phyloP scores from a whole-genome alignment of 2,797 vertebrate species.

The Microctenopoma lineatum region DNA sequence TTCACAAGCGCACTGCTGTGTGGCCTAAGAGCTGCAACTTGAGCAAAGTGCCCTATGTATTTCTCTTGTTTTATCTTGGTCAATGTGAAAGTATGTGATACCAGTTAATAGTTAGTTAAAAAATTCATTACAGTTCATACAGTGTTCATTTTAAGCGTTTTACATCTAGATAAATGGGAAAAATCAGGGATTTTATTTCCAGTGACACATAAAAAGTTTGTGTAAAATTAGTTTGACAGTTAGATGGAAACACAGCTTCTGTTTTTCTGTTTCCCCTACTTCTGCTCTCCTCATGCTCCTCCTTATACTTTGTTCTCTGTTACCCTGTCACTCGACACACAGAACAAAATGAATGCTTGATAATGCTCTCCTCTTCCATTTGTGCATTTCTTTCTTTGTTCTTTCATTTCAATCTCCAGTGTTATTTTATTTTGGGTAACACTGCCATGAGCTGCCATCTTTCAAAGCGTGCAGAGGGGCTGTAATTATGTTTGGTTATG shows the following conservation, averaged over 20 bases:
- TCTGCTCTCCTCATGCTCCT: conserved; percentile 20
- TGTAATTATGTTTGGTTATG: conserved; percentile 21
- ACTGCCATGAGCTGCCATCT: background rate
- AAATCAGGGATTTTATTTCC: conserved; percentile 1
- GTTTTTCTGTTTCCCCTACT: conserved; percentile 21
- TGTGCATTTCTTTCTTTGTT: conserved; percentile 19
- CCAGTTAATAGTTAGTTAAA: background rate
- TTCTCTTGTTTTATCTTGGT: background rate
- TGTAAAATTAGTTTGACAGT: conserved; percentile 22
- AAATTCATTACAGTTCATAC: background rate
- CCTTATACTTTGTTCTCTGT: conserved; percentile 31
- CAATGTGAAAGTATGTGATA: background rate
- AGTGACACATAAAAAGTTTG: conserved; percentile 10
- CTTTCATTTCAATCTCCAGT: conserved; percentile 18
- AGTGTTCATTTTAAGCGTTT: background rate
- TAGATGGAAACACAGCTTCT: conserved; percentile 26
- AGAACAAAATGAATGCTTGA: conserved; percentile 38
- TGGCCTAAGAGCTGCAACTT: background rate
- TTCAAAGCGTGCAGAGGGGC: conserved; percentile 9
- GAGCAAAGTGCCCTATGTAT: background rate
- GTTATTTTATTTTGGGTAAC: conserved; percentile 5
- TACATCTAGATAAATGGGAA: background rate
- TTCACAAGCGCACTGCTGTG: background rate
- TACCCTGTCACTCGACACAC: conserved; percentile 47
- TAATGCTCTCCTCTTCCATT: conserved; percentile 17